These are phyloP conservation scores for Eilema griseolum DNA, from an alignment of 2,888 invertebrate genomes.

Conservation along the genomic window DNA sequence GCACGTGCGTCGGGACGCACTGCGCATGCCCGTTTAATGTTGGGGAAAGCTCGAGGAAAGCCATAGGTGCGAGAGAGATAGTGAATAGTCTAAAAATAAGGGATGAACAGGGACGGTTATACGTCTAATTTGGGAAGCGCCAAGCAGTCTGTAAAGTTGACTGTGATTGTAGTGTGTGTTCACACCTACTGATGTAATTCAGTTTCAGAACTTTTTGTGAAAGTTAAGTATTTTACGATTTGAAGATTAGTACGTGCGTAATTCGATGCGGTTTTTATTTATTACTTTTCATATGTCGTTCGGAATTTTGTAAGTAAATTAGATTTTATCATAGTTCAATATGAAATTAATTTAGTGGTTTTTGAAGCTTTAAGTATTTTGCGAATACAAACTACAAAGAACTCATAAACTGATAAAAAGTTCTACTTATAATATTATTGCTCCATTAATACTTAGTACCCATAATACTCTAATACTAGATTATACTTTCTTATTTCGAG, in stretches of 20 bases:
- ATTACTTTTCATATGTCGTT: not conserved
- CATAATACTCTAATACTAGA: not conserved
- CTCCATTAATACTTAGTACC: not conserved
- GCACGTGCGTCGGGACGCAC: slow-evolving; percentile 79
- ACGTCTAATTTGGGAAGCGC: slow-evolving; percentile 80
- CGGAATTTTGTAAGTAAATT: not conserved
- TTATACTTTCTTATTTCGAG: slow-evolving; percentile 5
- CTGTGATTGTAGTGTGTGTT: slow-evolving; percentile 54
- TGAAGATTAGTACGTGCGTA: slow-evolving; percentile 24
- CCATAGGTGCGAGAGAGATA: slow-evolving; percentile 67
- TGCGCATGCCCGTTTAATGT: slow-evolving; percentile 75
- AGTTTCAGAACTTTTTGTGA: slow-evolving; percentile 48
- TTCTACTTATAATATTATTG: not conserved
- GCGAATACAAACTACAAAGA: not conserved
- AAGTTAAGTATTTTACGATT: slow-evolving; percentile 37
- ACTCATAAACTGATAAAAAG: not conserved
- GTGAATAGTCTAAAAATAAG: slow-evolving; percentile 68
- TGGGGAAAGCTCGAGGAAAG: slow-evolving; percentile 78
- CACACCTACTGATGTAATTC: slow-evolving; percentile 51
- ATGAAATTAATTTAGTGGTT: not conserved
- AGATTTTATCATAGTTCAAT: not conserved
- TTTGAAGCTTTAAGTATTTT: not conserved
- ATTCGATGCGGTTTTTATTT: slow-evolving; percentile 23
- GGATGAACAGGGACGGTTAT: slow-evolving; percentile 67
- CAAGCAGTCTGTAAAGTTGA: slow-evolving; percentile 83